These are phyloP conservation scores for Andrena bucephala DNA, from an alignment of 2,888 invertebrate genomes.

Conservation along the genomic window DNA sequence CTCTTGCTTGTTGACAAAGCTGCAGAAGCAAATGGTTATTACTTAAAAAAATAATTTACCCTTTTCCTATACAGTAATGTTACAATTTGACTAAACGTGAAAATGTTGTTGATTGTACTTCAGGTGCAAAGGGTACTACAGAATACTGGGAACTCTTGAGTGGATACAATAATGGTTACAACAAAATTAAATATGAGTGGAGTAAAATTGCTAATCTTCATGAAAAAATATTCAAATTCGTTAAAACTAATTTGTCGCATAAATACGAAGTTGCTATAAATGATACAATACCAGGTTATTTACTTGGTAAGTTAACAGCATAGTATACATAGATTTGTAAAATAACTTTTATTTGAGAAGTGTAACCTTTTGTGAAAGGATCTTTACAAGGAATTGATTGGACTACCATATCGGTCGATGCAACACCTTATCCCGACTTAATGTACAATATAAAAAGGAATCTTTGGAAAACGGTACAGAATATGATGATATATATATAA, in stretches of 20 bases:
- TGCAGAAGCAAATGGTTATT: constrained; percentile 77
- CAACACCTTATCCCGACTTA: constrained; percentile 72
- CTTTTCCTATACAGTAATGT: background rate
- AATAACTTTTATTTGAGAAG: constrained; percentile 13
- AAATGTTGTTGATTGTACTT: constrained; percentile 4
- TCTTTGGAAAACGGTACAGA: constrained; percentile 77
- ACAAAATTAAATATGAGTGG: constrained; percentile 71
- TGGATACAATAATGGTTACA: constrained; percentile 76
- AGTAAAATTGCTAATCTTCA: constrained; percentile 72
- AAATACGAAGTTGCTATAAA: constrained; percentile 74
- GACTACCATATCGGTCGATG: constrained; percentile 75
- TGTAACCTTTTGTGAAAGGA: constrained; percentile 65
- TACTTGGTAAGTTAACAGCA: constrained; percentile 74
- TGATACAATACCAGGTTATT: constrained; percentile 75
- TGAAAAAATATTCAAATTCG: constrained; percentile 74
- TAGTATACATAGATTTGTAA: background rate
- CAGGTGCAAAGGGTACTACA: constrained; percentile 68
- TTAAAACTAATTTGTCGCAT: constrained; percentile 65
- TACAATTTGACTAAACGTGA: constrained; percentile 2
- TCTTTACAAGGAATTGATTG: constrained; percentile 79
- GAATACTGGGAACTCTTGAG: constrained; percentile 81
- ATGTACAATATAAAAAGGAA: constrained; percentile 75
- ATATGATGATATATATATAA: background rate
- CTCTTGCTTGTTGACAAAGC: constrained; percentile 75
- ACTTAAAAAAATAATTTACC: background rate